Percentiles rank a stretch among this genome's conserved stretches.
These are phyloP conservation scores for Calameuta filiformis DNA, from an alignment of 2,888 invertebrate species.

Conservation along the genomic window DNA sequence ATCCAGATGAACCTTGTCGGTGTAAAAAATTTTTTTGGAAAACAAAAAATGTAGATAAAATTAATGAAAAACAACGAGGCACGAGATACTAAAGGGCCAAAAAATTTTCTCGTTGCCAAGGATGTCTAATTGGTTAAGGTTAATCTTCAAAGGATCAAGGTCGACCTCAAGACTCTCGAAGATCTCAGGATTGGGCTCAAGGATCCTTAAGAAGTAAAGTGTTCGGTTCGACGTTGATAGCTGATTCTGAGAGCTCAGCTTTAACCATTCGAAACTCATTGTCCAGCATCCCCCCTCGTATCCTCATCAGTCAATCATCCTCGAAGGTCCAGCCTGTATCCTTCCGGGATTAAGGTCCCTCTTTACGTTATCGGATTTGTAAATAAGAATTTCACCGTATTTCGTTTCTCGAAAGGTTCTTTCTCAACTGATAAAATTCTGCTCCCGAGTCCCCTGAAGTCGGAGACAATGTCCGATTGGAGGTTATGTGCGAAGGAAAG, in stretches of 20 bases:
- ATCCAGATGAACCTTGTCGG: too few species aligned
- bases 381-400: background rate
- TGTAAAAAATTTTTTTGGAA: too few species aligned
- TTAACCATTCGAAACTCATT: background rate
- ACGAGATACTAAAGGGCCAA: background rate
- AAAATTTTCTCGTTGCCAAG: background rate
- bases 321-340: too few species aligned
- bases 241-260: background rate
- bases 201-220: background rate
- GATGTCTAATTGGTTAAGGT: background rate
- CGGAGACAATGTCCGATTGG: background rate
- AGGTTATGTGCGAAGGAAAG: background rate
- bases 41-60: too few species aligned
- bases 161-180: background rate
- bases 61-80: too few species aligned
- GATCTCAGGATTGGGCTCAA: conserved; percentile 5
- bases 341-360: background rate
- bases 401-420: fast-evolving
- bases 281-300: background rate
- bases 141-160: background rate
- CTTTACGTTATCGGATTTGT: background rate
- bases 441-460: background rate
- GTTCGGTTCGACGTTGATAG: background rate
- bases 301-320: background rate
- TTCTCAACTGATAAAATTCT: background rate